Evolutionary conservation across 2,888 invertebrate genomes (phyloP).

Genomic region (Hybos culiciformis): DNA sequence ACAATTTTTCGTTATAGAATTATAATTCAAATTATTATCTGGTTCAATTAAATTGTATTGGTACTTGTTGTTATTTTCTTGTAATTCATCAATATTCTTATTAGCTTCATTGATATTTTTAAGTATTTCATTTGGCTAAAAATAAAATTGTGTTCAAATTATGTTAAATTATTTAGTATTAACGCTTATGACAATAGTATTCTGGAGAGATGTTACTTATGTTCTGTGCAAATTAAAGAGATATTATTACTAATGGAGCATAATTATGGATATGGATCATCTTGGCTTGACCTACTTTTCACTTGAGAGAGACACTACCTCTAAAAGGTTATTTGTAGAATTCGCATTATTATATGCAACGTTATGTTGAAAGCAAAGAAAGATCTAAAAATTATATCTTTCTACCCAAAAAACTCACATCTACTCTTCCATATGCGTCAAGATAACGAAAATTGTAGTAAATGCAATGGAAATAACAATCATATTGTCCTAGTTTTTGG

Average conservation of each 20-base stretch:
- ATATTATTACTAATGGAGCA: too few species aligned
- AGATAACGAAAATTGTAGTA: constrained; percentile 20
- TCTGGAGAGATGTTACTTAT: too few species aligned
- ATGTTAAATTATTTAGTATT: background rate
- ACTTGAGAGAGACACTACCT: too few species aligned
- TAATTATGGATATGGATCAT: too few species aligned
- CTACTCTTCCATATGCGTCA: constrained; percentile 21
- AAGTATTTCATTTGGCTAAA: constrained; percentile 8
- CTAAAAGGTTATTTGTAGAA: too few species aligned
- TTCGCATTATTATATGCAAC: too few species aligned
- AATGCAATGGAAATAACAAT: constrained; percentile 16
- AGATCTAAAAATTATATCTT: too few species aligned
- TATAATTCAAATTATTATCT: background rate
- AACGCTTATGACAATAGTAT: too few species aligned
- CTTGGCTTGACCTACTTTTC: too few species aligned
- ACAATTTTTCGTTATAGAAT: constrained; percentile 15
- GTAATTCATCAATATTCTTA: too few species aligned
- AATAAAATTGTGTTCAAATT: background rate
- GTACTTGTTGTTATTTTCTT: background rate
- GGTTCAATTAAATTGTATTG: background rate
- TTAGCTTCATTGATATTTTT: constrained; percentile 16
- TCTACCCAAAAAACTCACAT: constrained; percentile 18
- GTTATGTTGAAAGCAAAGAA: too few species aligned
- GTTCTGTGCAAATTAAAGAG: too few species aligned
- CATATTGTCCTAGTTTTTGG: constrained; percentile 10